phyloP scores from a whole-genome alignment of 2,797 vertebrate genomes.

The Mormyrops attenuatus region DNA sequence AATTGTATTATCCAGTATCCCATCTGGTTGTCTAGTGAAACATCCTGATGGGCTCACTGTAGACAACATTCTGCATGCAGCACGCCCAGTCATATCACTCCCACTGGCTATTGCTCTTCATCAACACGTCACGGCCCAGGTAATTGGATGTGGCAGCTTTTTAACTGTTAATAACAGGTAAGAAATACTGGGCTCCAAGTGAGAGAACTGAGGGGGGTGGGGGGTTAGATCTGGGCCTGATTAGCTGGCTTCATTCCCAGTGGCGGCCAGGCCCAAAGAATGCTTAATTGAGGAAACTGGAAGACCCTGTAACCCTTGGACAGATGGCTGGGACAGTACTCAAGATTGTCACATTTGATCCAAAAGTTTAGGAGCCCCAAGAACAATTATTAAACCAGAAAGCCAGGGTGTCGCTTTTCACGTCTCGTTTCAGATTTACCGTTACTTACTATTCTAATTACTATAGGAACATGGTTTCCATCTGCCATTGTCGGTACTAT shows the following conservation, averaged over 20 bases:
- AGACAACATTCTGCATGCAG: background rate
- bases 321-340: background rate
- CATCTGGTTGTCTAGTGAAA: background rate
- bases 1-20: background rate
- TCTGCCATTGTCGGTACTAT: background rate
- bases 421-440: background rate
- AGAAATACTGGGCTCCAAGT: background rate
- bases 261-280: background rate
- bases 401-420: background rate
- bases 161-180: constrained; percentile 6
- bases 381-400: background rate
- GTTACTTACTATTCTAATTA: background rate
- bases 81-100: background rate
- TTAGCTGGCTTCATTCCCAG: background rate
- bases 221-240: background rate
- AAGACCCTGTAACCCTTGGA: background rate
- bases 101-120: background rate
- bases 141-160: background rate
- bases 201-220: no score
- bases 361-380: background rate
- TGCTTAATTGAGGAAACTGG: background rate
- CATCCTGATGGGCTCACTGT: background rate
- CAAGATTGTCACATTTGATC: background rate
- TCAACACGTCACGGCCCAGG: background rate
- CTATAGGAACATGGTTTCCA: background rate